phyloP scores from a whole-genome alignment of 1,140 invertebrate genomes.

The Zaprionus taronus region DNA sequence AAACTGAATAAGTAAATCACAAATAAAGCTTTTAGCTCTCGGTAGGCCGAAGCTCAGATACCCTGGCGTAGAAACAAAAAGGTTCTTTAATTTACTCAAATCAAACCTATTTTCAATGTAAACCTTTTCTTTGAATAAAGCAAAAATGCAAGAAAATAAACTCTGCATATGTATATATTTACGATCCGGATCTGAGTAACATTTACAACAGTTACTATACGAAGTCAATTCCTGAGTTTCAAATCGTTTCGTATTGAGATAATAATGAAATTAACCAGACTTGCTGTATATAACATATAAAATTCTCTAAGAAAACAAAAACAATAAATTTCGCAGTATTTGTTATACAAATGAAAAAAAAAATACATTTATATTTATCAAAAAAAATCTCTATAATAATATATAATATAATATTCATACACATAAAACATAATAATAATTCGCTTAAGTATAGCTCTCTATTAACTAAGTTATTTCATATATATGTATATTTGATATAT shows the following conservation, averaged over 20 bases:
- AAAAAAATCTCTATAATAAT: constrained; percentile 10
- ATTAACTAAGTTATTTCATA: constrained; percentile 23
- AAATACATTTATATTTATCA: constrained; percentile 17
- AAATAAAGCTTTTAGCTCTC: constrained; percentile 5
- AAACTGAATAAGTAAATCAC: neutral
- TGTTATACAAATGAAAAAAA: constrained; percentile 55
- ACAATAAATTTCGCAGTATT: constrained; percentile 11
- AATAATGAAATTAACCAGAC: no score
- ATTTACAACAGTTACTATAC: no score
- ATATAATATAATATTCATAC: neutral
- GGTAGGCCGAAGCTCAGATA: constrained; percentile 13
- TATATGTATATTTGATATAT: constrained; percentile 12
- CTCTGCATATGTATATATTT: no score
- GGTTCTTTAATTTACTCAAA: neutral
- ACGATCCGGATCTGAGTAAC: no score
- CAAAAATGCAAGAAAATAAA: no score
- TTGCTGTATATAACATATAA: no score
- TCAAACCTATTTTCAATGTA: no score
- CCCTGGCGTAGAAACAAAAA: constrained; percentile 9
- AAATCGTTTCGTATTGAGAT: neutral
- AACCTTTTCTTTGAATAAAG: no score
- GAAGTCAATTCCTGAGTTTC: neutral
- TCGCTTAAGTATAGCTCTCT: constrained; percentile 45
- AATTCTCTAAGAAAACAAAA: neutral
- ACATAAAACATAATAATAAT: constrained; percentile 37